These are phyloP conservation scores for Pseudoatta argentina DNA, from an alignment of 1,140 invertebrate species.

Conservation along the genomic window DNA sequence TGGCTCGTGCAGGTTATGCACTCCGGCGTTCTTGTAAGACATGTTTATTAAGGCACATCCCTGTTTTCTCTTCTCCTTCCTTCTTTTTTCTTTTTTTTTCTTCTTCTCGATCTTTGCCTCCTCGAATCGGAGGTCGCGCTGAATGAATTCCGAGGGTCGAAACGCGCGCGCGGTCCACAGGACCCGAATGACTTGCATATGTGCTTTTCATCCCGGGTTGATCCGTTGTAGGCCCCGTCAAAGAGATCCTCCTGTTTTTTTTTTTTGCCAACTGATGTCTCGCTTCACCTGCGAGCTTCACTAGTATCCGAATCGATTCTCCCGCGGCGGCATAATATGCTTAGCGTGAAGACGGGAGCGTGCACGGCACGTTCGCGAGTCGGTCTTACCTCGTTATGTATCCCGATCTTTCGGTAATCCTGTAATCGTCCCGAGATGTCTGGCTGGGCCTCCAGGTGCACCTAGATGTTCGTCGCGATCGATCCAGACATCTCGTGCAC, in stretches of 20 bases:
- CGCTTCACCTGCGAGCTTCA: conserved; percentile 49
- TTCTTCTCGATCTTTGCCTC: conserved; percentile 13
- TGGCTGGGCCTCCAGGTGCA: neutral
- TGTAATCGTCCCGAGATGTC: conserved; percentile 35
- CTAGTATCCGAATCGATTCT: conserved; percentile 35
- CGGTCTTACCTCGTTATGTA: conserved; percentile 44
- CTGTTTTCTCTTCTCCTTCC: conserved; percentile 57
- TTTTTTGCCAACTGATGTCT: conserved; percentile 25
- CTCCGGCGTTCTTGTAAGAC: conserved; percentile 76
- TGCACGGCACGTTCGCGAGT: neutral
- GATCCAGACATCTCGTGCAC: neutral
- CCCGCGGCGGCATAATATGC: conserved; percentile 23
- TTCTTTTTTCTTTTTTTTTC: conserved; percentile 9
- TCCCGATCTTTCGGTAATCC: conserved; percentile 37
- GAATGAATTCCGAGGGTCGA: conserved; percentile 22
- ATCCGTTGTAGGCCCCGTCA: conserved; percentile 28
- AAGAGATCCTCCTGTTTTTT: conserved; percentile 17
- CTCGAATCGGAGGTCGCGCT: conserved; percentile 49
- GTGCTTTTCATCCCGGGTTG: conserved; percentile 32
- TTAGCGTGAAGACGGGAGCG: conserved; percentile 6
- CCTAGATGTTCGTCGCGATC: conserved; percentile 8
- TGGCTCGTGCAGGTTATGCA: conserved; percentile 82
- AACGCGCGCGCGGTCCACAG: conserved; percentile 30
- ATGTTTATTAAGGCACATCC: conserved; percentile 81
- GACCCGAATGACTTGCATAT: conserved; percentile 48